Percentiles rank a stretch among this genome's conserved stretches.
phyloP scores from a whole-genome alignment of 2,888 invertebrate genomes.

The Axea sp. region DNA sequence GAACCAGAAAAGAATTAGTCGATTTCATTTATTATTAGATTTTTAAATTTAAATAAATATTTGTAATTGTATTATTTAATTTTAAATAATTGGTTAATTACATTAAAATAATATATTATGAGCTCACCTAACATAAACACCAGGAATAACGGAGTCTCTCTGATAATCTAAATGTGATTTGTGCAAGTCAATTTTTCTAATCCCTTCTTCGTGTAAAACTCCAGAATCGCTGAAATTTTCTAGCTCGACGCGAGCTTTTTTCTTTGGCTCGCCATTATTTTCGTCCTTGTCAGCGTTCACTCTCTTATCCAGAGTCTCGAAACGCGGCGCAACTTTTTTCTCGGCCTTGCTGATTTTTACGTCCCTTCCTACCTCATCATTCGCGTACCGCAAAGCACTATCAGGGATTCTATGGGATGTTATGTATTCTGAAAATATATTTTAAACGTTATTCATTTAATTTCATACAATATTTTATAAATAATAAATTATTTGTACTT shows the following conservation, averaged over 20 bases:
- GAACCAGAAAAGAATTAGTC: too few relatives aligned
- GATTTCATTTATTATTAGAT: too few relatives aligned
- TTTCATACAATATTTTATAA: too few relatives aligned
- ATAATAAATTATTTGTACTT: too few relatives aligned
- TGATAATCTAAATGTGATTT: constrained; percentile 64
- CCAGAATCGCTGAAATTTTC: constrained; percentile 74
- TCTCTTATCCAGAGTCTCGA: constrained; percentile 70
- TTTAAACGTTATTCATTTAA: too few relatives aligned
- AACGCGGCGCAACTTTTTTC: constrained; percentile 57
- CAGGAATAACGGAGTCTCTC: constrained; percentile 70
- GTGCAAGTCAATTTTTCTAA: constrained; percentile 67
- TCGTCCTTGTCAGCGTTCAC: constrained; percentile 73
- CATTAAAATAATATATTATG: too few relatives aligned
- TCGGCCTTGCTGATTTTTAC: constrained; percentile 57
- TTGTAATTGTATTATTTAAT: too few relatives aligned
- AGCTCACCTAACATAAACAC: constrained; percentile 65
- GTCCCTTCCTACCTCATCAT: constrained; percentile 64
- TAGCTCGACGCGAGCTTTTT: constrained; percentile 71
- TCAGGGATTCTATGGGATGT: constrained; percentile 59
- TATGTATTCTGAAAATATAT: constrained; percentile 60
- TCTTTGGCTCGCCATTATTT: constrained; percentile 66
- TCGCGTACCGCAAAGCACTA: constrained; percentile 55
- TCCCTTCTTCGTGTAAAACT: constrained; percentile 71
- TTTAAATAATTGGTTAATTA: too few relatives aligned
- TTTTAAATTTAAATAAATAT: too few relatives aligned